Evolutionary conservation across 2,797 vertebrate genomes (phyloP).

Genomic region (Salarias fasciatus): DNA sequence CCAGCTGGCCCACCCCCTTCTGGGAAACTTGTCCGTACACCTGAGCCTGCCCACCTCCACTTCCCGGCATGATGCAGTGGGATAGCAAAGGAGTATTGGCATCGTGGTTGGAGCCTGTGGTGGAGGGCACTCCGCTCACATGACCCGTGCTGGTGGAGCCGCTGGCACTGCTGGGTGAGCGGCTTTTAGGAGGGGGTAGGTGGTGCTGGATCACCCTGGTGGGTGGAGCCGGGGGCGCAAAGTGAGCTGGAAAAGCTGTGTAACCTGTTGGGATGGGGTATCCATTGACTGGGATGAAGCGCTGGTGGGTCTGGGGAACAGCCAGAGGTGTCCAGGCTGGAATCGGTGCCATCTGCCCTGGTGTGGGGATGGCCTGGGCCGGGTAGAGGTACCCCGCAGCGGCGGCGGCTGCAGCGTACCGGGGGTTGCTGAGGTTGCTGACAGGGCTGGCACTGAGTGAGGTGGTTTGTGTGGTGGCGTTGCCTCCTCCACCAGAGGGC

Average conservation of each 20-base stretch:
- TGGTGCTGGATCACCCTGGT: constrained; percentile 94
- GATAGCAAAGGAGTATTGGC: constrained; percentile 96
- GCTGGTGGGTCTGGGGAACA: constrained; percentile 89
- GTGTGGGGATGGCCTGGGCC: constrained; percentile 83
- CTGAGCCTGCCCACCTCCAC: constrained; percentile 75
- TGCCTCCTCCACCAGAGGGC: constrained; percentile 94
- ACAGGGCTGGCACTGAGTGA: constrained; percentile 97
- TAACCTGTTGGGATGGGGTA: constrained; percentile 96
- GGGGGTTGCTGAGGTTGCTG: constrained; percentile 95
- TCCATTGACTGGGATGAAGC: constrained; percentile 96
- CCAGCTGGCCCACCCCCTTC: constrained; percentile 87
- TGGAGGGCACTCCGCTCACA: constrained; percentile 92
- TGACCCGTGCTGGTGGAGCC: constrained; percentile 98
- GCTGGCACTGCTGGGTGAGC: constrained; percentile 97
- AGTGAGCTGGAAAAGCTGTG: constrained; percentile 95
- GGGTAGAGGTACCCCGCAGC: constrained; percentile 91
- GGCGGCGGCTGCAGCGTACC: constrained; percentile 83
- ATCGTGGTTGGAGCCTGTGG: constrained; percentile 96
- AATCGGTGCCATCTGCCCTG: constrained; percentile 87
- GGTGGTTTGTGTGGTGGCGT: constrained; percentile 98
- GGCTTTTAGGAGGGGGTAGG: constrained; percentile 97
- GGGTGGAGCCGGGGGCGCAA: constrained; percentile 80
- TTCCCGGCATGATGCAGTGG: constrained; percentile 89
- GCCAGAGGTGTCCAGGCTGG: constrained; percentile 88
- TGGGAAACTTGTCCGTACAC: constrained; percentile 91